Percentiles rank a stretch among this genome's conserved stretches.
Conservation (phyloP, 2,888 invertebrate genomes). For the Rhingia campestris region DNA sequence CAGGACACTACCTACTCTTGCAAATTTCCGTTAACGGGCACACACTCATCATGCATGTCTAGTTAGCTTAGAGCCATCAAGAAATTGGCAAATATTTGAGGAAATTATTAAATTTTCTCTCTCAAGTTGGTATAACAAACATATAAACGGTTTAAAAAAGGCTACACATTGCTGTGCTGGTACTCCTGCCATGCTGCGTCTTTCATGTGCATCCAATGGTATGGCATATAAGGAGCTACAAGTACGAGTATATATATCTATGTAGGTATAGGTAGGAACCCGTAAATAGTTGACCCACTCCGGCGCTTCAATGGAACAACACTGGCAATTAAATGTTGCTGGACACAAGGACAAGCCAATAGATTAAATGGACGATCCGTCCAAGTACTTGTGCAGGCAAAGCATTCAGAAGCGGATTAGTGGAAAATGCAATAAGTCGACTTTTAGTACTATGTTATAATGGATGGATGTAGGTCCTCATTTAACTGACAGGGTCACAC, state of each 20-base stretch:
- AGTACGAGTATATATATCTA: slow-evolving; percentile 10
- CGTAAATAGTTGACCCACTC: slow-evolving; percentile 55
- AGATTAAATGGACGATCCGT: not conserved
- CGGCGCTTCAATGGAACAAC: not conserved
- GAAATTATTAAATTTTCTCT: slow-evolving; percentile 72
- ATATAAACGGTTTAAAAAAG: slow-evolving; percentile 50
- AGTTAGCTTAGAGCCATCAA: slow-evolving; percentile 72
- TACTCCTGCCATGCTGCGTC: slow-evolving; percentile 21
- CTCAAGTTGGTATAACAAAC: slow-evolving; percentile 65
- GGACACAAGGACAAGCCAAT: not conserved
- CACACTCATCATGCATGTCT: slow-evolving; percentile 52
- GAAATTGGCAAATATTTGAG: slow-evolving; percentile 74
- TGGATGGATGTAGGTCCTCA: not conserved
- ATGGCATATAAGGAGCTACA: slow-evolving; percentile 23
- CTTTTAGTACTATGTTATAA: not conserved
- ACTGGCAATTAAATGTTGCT: slow-evolving; percentile 29
- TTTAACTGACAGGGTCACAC: too few species aligned
- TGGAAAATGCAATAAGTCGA: too few species aligned
- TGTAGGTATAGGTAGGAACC: not conserved
- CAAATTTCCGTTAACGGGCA: slow-evolving; percentile 55
- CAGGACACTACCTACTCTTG: slow-evolving; percentile 30
- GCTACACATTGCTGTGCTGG: slow-evolving; percentile 21
- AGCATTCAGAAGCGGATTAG: too few species aligned
- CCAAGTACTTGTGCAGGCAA: too few species aligned
- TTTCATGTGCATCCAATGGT: slow-evolving; percentile 29